A percentile compares a stretch with the other conserved stretches of the same genome.
phyloP scores from a whole-genome alignment of 2,113 vertebrate species.

The Coptodon rendalli region DNA sequence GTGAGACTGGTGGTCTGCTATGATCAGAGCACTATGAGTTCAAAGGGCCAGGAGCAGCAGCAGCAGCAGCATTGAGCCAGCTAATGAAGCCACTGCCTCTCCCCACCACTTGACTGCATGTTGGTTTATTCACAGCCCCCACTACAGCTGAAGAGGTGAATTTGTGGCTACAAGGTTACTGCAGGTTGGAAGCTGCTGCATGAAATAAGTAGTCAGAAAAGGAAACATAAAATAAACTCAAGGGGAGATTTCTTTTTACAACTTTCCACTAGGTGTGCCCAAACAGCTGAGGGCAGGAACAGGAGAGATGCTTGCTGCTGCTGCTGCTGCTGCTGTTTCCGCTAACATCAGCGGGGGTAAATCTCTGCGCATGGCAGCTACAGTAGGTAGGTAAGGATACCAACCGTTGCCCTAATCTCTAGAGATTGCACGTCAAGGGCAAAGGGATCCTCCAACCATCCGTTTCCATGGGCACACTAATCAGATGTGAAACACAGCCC shows the following conservation, averaged over 20 bases:
- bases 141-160: conserved; percentile 63
- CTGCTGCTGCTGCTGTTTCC: conserved; percentile 27
- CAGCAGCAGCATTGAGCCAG: conserved; percentile 42
- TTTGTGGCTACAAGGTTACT: conserved; percentile 68
- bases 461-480: conserved; percentile 70
- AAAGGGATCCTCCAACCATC: conserved; percentile 59
- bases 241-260: conserved; percentile 30
- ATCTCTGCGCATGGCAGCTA: conserved; percentile 34
- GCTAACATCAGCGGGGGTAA: conserved; percentile 3
- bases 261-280: conserved; percentile 18
- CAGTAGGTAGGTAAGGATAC: conserved; percentile 35
- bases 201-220: neutral
- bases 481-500: conserved; percentile 59
- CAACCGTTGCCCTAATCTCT: conserved; percentile 50
- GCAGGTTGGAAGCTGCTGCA: conserved; percentile 34
- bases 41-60: conserved; percentile 59
- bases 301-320: neutral
- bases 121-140: conserved; percentile 54
- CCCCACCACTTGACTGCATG: conserved; percentile 56
- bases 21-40: conserved; percentile 71
- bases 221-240: conserved; percentile 38
- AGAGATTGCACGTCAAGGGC: conserved; percentile 60
- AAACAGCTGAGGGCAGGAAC: conserved; percentile 7
- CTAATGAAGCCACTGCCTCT: conserved; percentile 69
- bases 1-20: conserved; percentile 64